Percentiles rank a stretch among this genome's conserved stretches.
These are phyloP conservation scores for Reticulitermes lucifugus DNA, from an alignment of 2,888 invertebrate species.

Conservation along the genomic window DNA sequence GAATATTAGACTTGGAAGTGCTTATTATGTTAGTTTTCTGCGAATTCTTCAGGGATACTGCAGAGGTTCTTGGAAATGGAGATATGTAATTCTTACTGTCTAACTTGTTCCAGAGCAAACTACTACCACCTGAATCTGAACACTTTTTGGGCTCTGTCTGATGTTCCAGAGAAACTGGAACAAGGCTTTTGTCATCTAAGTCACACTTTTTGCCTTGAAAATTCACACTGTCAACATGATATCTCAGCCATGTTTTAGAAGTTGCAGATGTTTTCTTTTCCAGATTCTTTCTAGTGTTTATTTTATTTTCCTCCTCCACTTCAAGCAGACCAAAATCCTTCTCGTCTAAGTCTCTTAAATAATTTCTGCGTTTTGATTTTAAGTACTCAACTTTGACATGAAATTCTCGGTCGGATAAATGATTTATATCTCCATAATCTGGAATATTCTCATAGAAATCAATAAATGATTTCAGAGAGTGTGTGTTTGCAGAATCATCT, in stretches of 20 bases:
- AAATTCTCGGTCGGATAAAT: slow-evolving; percentile 80
- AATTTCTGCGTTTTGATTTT: slow-evolving; percentile 72
- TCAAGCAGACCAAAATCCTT: slow-evolving; percentile 60
- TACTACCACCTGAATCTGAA: background rate
- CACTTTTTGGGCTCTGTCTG: background rate
- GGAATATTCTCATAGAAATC: slow-evolving; percentile 84
- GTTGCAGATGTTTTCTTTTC: slow-evolving; percentile 5
- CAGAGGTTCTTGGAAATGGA: background rate
- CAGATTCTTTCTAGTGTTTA: background rate
- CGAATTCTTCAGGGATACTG: background rate
- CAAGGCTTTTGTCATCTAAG: slow-evolving; percentile 26
- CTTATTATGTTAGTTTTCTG: slow-evolving; percentile 1
- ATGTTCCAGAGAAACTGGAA: background rate
- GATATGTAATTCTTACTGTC: slow-evolving; percentile 6
- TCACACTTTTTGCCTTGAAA: slow-evolving; percentile 24
- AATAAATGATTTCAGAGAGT: slow-evolving; percentile 71
- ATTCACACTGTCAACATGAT: slow-evolving; percentile 14
- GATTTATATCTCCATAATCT: slow-evolving; percentile 81
- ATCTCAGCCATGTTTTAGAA: slow-evolving; percentile 7
- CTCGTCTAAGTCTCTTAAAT: slow-evolving; percentile 64
- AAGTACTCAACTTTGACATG: slow-evolving; percentile 76
- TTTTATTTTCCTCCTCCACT: background rate
- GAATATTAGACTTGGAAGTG: background rate
- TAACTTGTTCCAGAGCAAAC: background rate
- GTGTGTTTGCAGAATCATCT: slow-evolving; percentile 54